A percentile compares a stretch with the other conserved stretches of the same genome.
phyloP scores from a whole-genome alignment of 2,113 vertebrate species.

The Chunga burmeisteri region DNA sequence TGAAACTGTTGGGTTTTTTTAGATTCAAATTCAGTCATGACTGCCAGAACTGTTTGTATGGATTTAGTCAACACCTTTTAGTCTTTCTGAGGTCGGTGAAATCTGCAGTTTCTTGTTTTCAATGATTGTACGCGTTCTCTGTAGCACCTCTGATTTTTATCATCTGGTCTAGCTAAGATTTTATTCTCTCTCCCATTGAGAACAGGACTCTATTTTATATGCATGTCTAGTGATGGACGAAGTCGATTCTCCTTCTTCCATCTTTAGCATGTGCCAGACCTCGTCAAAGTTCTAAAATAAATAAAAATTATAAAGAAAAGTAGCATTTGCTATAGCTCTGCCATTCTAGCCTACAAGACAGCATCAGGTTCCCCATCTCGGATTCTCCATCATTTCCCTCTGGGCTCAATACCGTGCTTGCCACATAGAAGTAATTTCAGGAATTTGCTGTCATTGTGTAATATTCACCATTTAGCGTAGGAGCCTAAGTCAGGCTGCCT shows the following conservation, averaged over 20 bases:
- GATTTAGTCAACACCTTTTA: neutral
- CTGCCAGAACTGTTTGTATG: neutral
- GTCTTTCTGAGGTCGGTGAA: neutral
- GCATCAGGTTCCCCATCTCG: neutral
- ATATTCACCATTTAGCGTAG: neutral
- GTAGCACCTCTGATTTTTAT: neutral
- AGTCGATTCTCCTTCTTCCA: neutral
- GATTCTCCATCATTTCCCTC: neutral
- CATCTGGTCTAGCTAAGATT: neutral
- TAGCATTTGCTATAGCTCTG: neutral
- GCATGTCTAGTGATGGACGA: neutral
- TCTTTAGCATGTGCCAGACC: neutral
- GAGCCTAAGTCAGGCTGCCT: neutral
- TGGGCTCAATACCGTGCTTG: neutral
- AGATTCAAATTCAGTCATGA: neutral
- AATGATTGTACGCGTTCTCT: neutral
- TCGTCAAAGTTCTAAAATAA: neutral
- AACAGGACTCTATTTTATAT: neutral
- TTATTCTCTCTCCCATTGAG: neutral
- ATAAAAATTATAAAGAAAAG: neutral
- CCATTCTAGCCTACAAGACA: neutral
- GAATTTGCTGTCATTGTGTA: slow-evolving; percentile 12
- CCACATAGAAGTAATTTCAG: slow-evolving; percentile 4
- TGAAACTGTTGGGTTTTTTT: neutral
- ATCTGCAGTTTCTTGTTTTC: neutral